A percentile compares a stretch with the other conserved stretches of the same genome.
Conservation (phyloP, 1,140 invertebrate species). For the Drosophila persimilis region DNA sequence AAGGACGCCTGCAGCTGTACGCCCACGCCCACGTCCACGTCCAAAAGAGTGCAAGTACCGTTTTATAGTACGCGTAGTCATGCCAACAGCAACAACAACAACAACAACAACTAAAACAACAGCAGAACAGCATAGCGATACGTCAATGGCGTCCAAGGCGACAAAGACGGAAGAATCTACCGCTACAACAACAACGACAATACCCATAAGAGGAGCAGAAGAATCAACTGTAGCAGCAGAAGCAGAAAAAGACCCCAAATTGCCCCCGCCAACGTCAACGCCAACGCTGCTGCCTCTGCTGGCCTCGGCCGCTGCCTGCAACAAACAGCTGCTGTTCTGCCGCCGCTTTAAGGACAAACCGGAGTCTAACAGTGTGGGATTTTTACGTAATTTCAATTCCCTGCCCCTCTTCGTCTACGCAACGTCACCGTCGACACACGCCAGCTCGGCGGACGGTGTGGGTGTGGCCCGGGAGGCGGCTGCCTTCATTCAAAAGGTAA, state of each 20-base stretch:
- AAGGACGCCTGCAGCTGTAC: constrained; percentile 59
- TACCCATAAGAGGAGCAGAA: constrained; percentile 5
- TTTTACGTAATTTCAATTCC: constrained; percentile 78
- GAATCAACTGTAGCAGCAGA: neutral
- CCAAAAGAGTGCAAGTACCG: constrained; percentile 1
- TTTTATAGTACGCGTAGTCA: constrained; percentile 72
- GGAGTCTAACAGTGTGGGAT: constrained; percentile 28
- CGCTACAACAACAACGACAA: constrained; percentile 11
- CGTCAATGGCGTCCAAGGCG: constrained; percentile 63
- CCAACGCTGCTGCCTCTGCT: constrained; percentile 60
- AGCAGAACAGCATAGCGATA: constrained; percentile 64
- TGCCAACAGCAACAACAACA: constrained; percentile 66
- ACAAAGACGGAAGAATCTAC: constrained; percentile 14
- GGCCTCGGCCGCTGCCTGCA: constrained; percentile 65
- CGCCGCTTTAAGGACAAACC: constrained; percentile 74
- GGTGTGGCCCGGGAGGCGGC: constrained; percentile 75
- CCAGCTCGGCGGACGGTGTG: constrained; percentile 74
- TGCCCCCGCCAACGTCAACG: constrained; percentile 34
- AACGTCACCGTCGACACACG: constrained; percentile 73
- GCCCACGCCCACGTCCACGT: constrained; percentile 41
- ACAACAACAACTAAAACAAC: constrained; percentile 45
- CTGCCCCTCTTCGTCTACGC: constrained; percentile 77
- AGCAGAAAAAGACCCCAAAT: constrained; percentile 6
- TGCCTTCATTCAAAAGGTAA: constrained; percentile 73
- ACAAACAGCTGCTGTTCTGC: constrained; percentile 75